These are phyloP conservation scores for Polylopha cassiicola DNA, from an alignment of 2,888 invertebrate species.

Conservation along the genomic window DNA sequence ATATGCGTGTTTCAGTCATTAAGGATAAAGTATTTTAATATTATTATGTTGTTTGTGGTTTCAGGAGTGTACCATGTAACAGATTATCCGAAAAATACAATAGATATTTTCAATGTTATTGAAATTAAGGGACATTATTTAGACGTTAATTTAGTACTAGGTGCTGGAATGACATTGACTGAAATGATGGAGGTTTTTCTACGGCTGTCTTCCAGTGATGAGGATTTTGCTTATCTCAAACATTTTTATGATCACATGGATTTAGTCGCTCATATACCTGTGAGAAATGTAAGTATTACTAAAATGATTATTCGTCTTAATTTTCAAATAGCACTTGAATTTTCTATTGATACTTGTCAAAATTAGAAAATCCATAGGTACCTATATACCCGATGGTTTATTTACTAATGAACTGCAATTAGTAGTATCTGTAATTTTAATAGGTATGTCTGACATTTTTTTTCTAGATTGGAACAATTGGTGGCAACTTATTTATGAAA, in stretches of 20 bases:
- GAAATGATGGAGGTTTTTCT: constrained; percentile 66
- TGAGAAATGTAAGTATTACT: constrained; percentile 79
- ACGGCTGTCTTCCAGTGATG: constrained; percentile 29
- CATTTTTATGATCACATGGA: constrained; percentile 79
- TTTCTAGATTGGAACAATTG: constrained; percentile 79
- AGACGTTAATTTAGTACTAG: constrained; percentile 64
- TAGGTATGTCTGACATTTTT: neutral
- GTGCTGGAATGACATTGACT: constrained; percentile 74
- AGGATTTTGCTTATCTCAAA: constrained; percentile 76
- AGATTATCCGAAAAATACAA: constrained; percentile 61
- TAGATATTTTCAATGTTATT: constrained; percentile 78
- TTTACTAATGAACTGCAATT: constrained; percentile 6
- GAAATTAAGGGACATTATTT: constrained; percentile 68
- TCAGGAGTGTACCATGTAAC: constrained; percentile 56
- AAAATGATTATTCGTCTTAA: neutral
- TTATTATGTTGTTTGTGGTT: constrained; percentile 28
- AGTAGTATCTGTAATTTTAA: neutral
- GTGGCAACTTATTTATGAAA: constrained; percentile 84
- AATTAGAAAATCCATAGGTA: no score
- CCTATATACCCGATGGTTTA: constrained; percentile 20
- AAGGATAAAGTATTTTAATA: neutral
- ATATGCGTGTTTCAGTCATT: no score
- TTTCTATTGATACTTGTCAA: neutral
- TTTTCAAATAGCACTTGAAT: neutral
- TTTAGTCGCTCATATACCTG: constrained; percentile 81